Evolutionary conservation across 1,140 invertebrate species (phyloP).

Genomic region (Brachionus rubens): DNA sequence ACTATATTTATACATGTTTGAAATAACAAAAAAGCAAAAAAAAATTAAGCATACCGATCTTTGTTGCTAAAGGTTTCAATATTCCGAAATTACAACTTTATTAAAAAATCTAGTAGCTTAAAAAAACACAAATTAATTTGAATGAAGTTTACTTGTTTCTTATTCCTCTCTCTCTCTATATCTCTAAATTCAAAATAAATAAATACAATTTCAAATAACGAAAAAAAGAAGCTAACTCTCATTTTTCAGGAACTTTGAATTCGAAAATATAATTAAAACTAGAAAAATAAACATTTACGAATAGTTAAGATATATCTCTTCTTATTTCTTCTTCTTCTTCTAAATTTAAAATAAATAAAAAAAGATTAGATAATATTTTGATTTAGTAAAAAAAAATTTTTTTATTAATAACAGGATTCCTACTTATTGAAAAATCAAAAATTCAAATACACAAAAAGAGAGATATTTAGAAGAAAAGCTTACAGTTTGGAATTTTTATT

Average conservation of each 20-base stretch:
- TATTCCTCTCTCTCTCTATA: slow-evolving; percentile 29
- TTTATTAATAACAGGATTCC: slow-evolving; percentile 38
- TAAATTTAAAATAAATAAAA: slow-evolving; percentile 39
- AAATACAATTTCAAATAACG: slow-evolving; percentile 41
- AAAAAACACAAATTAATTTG: slow-evolving; percentile 21
- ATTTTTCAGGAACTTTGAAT: slow-evolving; percentile 37
- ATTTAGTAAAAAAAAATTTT: slow-evolving; percentile 18
- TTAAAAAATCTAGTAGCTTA: slow-evolving; percentile 9
- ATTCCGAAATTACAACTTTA: slow-evolving; percentile 40
- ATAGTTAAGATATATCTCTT: not conserved
- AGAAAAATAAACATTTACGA: slow-evolving; percentile 25
- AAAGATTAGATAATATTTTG: slow-evolving; percentile 37
- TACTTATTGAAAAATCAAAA: slow-evolving; percentile 25
- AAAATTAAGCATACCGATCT: slow-evolving; percentile 16
- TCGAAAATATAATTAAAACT: slow-evolving; percentile 42
- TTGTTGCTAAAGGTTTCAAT: slow-evolving; percentile 9
- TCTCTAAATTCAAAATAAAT: slow-evolving; percentile 38
- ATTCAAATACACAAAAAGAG: not conserved
- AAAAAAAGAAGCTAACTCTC: not conserved
- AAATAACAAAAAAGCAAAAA: slow-evolving; percentile 30
- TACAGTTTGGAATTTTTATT: not conserved
- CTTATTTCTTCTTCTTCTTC: slow-evolving; percentile 13
- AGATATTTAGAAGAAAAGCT: not conserved
- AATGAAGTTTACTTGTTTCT: slow-evolving; percentile 20
- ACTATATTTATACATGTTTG: slow-evolving; percentile 27